A percentile compares a stretch with the other conserved stretches of the same genome.
These are phyloP conservation scores for Andrena chrysosceles DNA, from an alignment of 2,888 invertebrate genomes.

Conservation along the genomic window DNA sequence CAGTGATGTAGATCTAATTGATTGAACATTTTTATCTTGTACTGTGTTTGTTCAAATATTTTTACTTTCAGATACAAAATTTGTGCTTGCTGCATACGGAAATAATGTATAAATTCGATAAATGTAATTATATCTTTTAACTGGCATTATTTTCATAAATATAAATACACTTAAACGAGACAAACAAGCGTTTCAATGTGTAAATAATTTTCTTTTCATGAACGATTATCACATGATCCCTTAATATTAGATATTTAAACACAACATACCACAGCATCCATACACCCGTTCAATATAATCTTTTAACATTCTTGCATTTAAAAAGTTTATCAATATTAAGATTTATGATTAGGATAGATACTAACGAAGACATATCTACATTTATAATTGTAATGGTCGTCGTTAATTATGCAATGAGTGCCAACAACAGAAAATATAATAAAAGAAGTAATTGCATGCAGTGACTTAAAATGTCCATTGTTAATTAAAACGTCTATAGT, in stretches of 20 bases:
- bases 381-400: not conserved
- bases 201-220: not conserved
- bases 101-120: constrained; percentile 32
- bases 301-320: constrained; percentile 4
- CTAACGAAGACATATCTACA: not conserved
- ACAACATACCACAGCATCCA: too few species aligned
- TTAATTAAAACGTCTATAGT: too few species aligned
- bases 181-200: not conserved
- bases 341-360: not conserved
- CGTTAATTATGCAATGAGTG: not conserved
- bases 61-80: constrained; percentile 1
- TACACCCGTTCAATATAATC: not conserved
- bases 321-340: too few species aligned
- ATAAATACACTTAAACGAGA: not conserved
- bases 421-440: not conserved
- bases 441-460: constrained; percentile 1
- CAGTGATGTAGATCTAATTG: constrained; percentile 3
- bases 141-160: not conserved
- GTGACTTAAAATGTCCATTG: not conserved
- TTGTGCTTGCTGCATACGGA: not conserved
- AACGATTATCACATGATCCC: too few species aligned
- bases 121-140: constrained; percentile 23
- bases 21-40: constrained; percentile 1
- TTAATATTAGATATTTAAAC: too few species aligned
- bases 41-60: not conserved